phyloP scores from a whole-genome alignment of 1,140 invertebrate species.

The Polypedilum vanderplanki region DNA sequence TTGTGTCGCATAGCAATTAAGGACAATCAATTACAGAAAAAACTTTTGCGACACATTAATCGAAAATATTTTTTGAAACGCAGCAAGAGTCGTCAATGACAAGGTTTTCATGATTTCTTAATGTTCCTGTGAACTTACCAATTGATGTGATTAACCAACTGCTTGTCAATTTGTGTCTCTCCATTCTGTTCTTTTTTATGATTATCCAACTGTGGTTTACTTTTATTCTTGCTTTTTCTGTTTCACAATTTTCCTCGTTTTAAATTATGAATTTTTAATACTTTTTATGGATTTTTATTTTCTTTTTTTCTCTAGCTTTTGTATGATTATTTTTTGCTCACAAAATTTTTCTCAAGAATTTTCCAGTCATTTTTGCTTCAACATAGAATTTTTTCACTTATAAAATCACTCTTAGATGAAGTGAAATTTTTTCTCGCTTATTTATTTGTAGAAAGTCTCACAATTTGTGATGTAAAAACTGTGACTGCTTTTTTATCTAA shows the following conservation, averaged over 20 bases:
- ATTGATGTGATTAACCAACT: conserved; percentile 10
- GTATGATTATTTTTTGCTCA: too few relatives aligned
- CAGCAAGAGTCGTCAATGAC: too few relatives aligned
- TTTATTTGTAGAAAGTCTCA: not conserved
- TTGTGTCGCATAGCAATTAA: too few relatives aligned
- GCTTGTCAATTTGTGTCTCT: not conserved
- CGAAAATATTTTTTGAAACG: too few relatives aligned
- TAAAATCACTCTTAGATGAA: not conserved
- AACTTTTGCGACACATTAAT: too few relatives aligned
- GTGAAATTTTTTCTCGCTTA: not conserved
- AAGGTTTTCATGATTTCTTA: too few relatives aligned
- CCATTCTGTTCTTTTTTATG: not conserved
- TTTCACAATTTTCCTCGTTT: not conserved
- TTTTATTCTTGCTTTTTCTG: not conserved
- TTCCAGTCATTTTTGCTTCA: not conserved
- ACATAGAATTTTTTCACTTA: not conserved
- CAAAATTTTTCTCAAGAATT: not conserved
- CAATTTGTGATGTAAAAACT: not conserved
- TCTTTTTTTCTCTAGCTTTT: too few relatives aligned
- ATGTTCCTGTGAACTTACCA: not conserved
- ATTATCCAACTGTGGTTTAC: conserved; percentile 10
- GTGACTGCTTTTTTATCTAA: not conserved
- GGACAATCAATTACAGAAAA: too few relatives aligned
- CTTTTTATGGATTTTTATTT: not conserved
- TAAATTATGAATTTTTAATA: not conserved